These are phyloP conservation scores for Pseudococcus viburni DNA, from an alignment of 2,888 invertebrate species.

Conservation along the genomic window DNA sequence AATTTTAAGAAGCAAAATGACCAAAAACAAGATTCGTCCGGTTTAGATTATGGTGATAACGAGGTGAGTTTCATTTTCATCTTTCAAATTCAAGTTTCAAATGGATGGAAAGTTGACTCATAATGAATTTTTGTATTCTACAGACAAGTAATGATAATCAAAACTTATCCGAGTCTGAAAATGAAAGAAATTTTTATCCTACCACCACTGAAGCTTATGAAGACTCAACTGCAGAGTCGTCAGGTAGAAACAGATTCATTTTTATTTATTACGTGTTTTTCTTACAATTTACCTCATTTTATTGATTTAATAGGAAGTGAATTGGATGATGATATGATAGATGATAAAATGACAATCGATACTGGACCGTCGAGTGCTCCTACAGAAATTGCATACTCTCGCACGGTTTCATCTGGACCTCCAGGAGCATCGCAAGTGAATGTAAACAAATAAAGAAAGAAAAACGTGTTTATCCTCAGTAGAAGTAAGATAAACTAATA, in stretches of 20 bases:
- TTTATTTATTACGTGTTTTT: neutral
- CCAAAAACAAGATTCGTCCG: conserved; percentile 9
- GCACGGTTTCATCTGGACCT: neutral
- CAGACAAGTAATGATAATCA: conserved; percentile 46
- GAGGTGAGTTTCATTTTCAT: conserved; percentile 29
- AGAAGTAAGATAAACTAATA: neutral
- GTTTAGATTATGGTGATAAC: conserved; percentile 37
- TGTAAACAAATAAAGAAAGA: neutral
- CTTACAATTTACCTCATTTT: neutral
- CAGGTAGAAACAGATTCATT: conserved; percentile 70
- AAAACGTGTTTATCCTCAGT: neutral
- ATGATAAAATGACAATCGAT: conserved; percentile 71
- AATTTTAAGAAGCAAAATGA: conserved; percentile 15
- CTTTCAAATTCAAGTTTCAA: neutral
- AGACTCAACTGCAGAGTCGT: conserved; percentile 74
- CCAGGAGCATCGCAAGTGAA: conserved; percentile 3
- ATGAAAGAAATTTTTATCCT: conserved; percentile 68
- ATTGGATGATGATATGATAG: conserved; percentile 70
- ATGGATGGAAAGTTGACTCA: neutral
- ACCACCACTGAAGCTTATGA: conserved; percentile 69
- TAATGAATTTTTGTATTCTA: neutral
- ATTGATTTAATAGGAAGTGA: conserved; percentile 70
- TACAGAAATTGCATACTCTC: conserved; percentile 30
- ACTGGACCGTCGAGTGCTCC: conserved; percentile 70
- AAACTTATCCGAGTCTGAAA: conserved; percentile 68